A percentile compares a stretch with the other conserved stretches of the same genome.
phyloP scores from a whole-genome alignment of 2,113 vertebrate genomes.

The Hystrix brachyura region DNA sequence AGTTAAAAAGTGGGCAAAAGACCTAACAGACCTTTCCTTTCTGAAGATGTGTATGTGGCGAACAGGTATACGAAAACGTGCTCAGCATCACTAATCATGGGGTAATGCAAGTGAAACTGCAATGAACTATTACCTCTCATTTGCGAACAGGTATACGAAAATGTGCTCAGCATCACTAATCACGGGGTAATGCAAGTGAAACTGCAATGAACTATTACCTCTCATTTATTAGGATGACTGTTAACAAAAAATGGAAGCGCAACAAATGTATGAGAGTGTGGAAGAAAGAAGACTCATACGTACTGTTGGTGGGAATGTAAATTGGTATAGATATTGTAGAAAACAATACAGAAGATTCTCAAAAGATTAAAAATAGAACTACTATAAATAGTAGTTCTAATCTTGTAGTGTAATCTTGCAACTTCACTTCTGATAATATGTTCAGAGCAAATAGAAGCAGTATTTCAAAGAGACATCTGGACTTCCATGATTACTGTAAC shows the following conservation, averaged over 20 bases:
- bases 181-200: background rate
- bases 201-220: background rate
- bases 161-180: background rate
- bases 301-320: background rate
- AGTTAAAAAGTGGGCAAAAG: background rate
- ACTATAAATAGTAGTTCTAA: no score
- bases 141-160: no score
- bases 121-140: background rate
- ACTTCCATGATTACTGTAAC: background rate
- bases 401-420: background rate
- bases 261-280: background rate
- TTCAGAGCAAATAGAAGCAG: background rate
- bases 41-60: background rate
- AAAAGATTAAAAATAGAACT: background rate
- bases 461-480: background rate
- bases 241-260: background rate
- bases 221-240: background rate
- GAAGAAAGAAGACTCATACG: background rate
- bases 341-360: background rate
- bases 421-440: background rate
- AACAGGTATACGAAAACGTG: no score
- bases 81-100: background rate
- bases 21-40: background rate
- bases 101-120: background rate
- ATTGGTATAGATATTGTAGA: background rate